Evolutionary conservation across 2,888 invertebrate genomes (phyloP).

Genomic region (Scaptomyza cyrtandrae): DNA sequence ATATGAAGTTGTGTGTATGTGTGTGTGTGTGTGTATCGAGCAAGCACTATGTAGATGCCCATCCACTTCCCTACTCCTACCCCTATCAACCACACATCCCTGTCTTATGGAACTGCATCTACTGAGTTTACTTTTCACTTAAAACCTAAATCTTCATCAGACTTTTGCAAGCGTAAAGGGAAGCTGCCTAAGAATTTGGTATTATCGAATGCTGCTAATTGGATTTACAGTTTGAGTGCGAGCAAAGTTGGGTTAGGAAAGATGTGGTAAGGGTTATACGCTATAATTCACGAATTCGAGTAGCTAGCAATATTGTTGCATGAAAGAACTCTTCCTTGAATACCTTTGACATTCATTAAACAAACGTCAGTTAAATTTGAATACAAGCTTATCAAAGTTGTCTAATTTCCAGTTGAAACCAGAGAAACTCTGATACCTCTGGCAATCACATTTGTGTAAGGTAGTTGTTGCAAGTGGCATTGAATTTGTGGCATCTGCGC

Average conservation of each 20-base stretch:
- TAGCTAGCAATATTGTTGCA: too few species aligned
- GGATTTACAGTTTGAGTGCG: neutral
- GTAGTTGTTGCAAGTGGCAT: slow-evolving; percentile 14
- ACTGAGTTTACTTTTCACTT: neutral
- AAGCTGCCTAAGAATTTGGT: neutral
- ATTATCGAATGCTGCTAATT: neutral
- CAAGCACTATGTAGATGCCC: neutral
- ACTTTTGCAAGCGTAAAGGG: neutral
- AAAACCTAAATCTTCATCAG: neutral
- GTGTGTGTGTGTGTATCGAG: neutral
- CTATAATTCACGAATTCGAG: too few species aligned
- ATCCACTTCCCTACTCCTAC: neutral
- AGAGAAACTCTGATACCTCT: neutral
- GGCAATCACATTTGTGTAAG: slow-evolving; percentile 19
- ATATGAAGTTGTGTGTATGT: neutral
- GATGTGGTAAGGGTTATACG: neutral
- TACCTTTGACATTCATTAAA: too few species aligned
- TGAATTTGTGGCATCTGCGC: slow-evolving; percentile 8
- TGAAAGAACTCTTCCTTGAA: too few species aligned
- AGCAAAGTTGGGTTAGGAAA: neutral
- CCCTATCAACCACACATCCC: neutral
- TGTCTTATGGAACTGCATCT: neutral
- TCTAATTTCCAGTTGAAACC: neutral
- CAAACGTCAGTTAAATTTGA: neutral
- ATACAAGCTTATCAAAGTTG: neutral